Evolutionary conservation across 2,113 vertebrate genomes (phyloP), one percentile per base, ranked within the genome.

Genomic region (Neoarius graeffei): DNA sequence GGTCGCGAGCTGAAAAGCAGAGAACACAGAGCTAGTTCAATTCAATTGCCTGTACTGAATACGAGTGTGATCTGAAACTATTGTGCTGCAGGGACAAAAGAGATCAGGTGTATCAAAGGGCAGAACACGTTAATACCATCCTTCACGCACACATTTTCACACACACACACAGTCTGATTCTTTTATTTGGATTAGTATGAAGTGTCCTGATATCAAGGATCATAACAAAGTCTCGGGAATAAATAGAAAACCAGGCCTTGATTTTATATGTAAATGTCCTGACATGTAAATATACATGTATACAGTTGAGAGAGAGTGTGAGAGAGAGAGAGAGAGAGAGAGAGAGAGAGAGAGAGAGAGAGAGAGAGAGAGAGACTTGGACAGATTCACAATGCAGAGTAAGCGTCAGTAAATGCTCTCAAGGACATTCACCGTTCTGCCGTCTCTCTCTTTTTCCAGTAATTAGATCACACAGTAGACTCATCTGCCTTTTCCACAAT

Each of bases 381-480:
- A 88, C 80, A 25, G 59, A 88, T 86, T 77, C 66, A 83, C 83
- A 71, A 35, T 84, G 80, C 87, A 86, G 82, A 88, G 48, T 88
- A 83, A 88, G 86, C 30, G 60, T 84, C 81, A 90, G 84, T 88
- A 88, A 88, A 90, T 76, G 81, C 96, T 97, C 86, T 97, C 96
- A 97, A 97, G 95, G 96, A 96, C 96, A 95, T 94, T 96, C 96
- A 95, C 81, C 64, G 54, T 88, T 85, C 81, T 81, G 48, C 82
- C 81, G 30, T 85, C 81, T 87, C 85, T 73, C 81, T 89, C 82
- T 81, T 62, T 79, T 96, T 96, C 96, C 96, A 97, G 96, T 97
- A 97, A 97, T 97, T 97, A 97, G 96, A 97, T 97, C 97, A 97
- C 96, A 96, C 96, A 95, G 96, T 96, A 96, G 97, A 97, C 97